These are phyloP conservation scores for Clitarchus hookeri DNA, from an alignment of 2,888 invertebrate species.

Conservation along the genomic window DNA sequence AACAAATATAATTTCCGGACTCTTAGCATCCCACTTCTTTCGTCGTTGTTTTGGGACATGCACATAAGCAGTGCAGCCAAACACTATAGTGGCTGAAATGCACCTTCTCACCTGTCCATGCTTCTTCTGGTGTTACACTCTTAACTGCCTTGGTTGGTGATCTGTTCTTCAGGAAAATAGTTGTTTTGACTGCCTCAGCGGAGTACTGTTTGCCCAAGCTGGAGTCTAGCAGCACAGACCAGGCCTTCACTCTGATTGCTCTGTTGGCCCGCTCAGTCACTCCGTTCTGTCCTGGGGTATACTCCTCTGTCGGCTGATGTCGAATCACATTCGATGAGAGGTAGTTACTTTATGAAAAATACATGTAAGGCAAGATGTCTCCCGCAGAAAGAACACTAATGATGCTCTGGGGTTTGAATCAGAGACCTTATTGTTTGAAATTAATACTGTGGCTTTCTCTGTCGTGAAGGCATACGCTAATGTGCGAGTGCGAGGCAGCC, in stretches of 20 bases:
- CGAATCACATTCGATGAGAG: background rate
- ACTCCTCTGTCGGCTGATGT: background rate
- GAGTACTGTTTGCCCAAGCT: background rate
- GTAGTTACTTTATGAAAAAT: background rate
- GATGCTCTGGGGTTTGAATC: too few relatives aligned
- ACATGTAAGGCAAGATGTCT: too few relatives aligned
- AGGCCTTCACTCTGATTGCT: background rate
- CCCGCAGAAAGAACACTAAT: too few relatives aligned
- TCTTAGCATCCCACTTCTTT: background rate
- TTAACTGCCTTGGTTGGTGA: background rate
- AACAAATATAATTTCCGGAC: background rate
- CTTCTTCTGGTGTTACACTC: slow-evolving; percentile 12
- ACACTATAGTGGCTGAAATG: background rate
- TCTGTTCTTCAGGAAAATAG: background rate
- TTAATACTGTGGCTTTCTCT: background rate
- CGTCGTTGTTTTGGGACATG: slow-evolving; percentile 20
- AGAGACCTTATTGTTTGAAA: background rate
- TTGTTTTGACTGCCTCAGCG: background rate
- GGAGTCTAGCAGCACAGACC: background rate
- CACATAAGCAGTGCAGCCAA: background rate
- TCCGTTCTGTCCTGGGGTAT: background rate
- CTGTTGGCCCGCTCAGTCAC: background rate
- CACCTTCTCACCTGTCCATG: background rate
- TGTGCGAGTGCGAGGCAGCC: background rate
- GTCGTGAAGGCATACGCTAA: background rate